These are phyloP conservation scores for Rhegmatorhina hoffmannsi DNA, from an alignment of 2,113 vertebrate genomes.

Conservation along the genomic window DNA sequence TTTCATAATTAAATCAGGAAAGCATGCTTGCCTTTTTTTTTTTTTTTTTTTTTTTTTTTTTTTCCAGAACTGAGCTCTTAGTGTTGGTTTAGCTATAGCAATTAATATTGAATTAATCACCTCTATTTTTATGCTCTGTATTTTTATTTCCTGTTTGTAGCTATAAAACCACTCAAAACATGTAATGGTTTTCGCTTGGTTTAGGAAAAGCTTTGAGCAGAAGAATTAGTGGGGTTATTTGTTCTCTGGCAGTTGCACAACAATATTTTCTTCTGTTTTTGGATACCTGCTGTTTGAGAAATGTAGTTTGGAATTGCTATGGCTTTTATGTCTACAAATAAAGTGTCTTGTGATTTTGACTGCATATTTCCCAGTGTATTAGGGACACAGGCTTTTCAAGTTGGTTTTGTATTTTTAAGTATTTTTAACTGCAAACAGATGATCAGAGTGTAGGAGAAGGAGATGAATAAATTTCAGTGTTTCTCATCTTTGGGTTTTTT, in stretches of 20 bases:
- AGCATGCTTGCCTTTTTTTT: rapidly evolving
- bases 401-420: neutral
- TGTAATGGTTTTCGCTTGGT: neutral
- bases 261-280: neutral
- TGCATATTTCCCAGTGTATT: neutral
- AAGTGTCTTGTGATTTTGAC: neutral
- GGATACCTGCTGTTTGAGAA: conserved; percentile 13
- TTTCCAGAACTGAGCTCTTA: neutral
- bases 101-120: neutral
- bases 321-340: neutral
- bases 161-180: neutral
- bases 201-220: neutral
- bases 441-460: neutral
- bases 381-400: neutral
- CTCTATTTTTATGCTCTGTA: neutral
- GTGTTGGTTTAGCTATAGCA: neutral
- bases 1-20: neutral
- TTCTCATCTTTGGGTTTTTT: neutral
- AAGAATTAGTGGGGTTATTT: neutral
- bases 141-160: neutral
- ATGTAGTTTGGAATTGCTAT: neutral
- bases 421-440: neutral
- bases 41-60: neutral
- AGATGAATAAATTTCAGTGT: neutral
- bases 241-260: neutral